Percentiles rank a stretch among this genome's conserved stretches.
These are phyloP conservation scores for Uloborus plumipes DNA, from an alignment of 2,888 invertebrate species.

Conservation along the genomic window DNA sequence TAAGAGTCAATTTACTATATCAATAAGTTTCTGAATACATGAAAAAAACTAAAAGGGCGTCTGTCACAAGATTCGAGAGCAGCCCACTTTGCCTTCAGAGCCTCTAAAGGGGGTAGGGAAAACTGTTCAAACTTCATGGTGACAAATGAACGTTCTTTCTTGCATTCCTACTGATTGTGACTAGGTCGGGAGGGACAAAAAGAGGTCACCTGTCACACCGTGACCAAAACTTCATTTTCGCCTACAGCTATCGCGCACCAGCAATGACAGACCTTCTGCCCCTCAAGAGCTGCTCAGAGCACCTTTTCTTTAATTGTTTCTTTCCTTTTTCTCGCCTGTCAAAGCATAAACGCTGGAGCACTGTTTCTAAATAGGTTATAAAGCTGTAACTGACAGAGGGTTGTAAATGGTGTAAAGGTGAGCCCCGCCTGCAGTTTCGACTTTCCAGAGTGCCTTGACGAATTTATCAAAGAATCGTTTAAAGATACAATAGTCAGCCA, in stretches of 20 bases:
- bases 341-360: neutral
- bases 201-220: conserved; percentile 23
- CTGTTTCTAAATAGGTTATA: conserved; percentile 2
- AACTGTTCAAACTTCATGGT: conserved; percentile 6
- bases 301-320: conserved; percentile 12
- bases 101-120: conserved; percentile 8
- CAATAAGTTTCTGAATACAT: neutral
- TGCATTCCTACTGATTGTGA: conserved; percentile 10
- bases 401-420: conserved; percentile 5
- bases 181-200: neutral
- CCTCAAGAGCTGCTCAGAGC: too few species aligned
- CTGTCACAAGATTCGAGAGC: neutral
- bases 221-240: conserved; percentile 9
- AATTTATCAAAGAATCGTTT: conserved; percentile 23
- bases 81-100: neutral
- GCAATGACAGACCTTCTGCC: neutral
- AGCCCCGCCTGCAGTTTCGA: conserved; percentile 1
- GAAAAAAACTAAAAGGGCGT: neutral
- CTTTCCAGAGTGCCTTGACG: neutral
- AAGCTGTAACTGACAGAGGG: conserved; percentile 1
- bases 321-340: conserved; percentile 2
- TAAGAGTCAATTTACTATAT: too few species aligned
- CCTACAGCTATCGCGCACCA: neutral
- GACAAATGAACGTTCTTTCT: conserved; percentile 49
- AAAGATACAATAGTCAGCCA: conserved; percentile 1